Evolutionary conservation across 1,140 invertebrate genomes (phyloP), one percentile per base, ranked within the genome.

Genomic region (Platyura marginata): DNA sequence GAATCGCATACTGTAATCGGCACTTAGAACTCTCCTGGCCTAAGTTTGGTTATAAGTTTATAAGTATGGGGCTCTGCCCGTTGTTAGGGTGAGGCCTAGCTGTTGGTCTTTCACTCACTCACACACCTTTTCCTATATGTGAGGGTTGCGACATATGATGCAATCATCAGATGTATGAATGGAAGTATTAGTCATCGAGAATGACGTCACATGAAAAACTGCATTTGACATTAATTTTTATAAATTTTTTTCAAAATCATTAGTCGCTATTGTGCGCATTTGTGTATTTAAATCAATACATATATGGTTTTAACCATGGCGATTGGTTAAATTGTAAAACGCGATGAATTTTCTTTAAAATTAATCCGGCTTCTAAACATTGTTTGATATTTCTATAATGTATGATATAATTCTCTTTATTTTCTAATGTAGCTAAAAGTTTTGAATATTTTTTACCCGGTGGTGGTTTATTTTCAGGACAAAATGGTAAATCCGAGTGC

Each of bases 191-290:
- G n/a, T n/a, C n/a, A n/a, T n/a, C n/a, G n/a, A n/a, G n/a, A n/a
- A n/a, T n/a, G n/a, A n/a, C 3, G 56, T 65, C 51, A 66, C 64
- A 4, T 67, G 63, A 53, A 66, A 63, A 11, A 61, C 49, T 6
- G 49, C 38, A 45, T 67, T 65, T 42, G 62, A 65, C 49, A 64
- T 55, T 4, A 64, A 46, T 51, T 69, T 70, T 42, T 46, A 69
- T 40, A 64, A 57, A 40, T 66, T 55, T 50, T 66, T 62, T 47
- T 62, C 54, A 48, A 67, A 67, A 15, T 51, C 53, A 42, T 53
- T 59, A 29, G 41, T 57, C 5, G 55, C 54, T 19, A 48, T 43
- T 40, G 43, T 50, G 46, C 61, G 37, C 15, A 53, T 39, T 1
- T n/a, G n/a, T n/a, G 55, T 65, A 51, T 64, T 65, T 15, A 61